Evolutionary conservation across 2,888 invertebrate species (phyloP), one percentile per base, ranked within the genome.

Genomic region (Caradrina kadenii): DNA sequence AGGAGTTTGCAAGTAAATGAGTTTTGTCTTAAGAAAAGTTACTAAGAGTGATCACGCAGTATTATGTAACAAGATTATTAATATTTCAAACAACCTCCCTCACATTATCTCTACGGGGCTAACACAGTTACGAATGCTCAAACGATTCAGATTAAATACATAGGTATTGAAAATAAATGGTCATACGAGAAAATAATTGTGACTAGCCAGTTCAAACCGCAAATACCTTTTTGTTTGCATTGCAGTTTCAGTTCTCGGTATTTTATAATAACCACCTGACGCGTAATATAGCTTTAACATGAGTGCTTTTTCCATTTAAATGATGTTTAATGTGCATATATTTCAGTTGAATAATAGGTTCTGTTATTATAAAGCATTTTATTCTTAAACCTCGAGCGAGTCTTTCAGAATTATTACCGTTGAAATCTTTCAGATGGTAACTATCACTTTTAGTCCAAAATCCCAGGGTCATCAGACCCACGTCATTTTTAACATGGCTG

Each of bases 11-110:
- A 54, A 69, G 65, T 58, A 31, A 50, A 56, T 56, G 48, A 60
- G 52, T 19, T 75, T 80, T 69, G 52, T 71, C 52, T 76, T 60
- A n/a, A 31, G 48, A 48, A 61, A 76, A 75, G 17, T 69, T 77
- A 39, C 39, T 52, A 52, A 66, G 64, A 69, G 54, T 42, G 50
- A 70, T 64, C 66, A 67, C 60, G n/a, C 26, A 17, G 35, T 62
- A 66, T 52, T 39, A 61, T 26, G 21, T 65, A 69, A 69, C 54
- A 69, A 72, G 48, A 58, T 68, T 68, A 58, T 72, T 69, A 66
- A 67, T 66, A 72, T 80, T 69, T 69, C 52, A 65, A 60, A 63
- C 35, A 64, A 64, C n/a, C 17, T 59, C 11, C 7, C 22, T 22
- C 19, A 4, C 39, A 65, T 48, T 31, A 31, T 31, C 31, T 21